Evolutionary conservation across 1,140 invertebrate genomes (phyloP), one percentile per base, ranked within the genome.

Genomic region (Drosophila arawakana): DNA sequence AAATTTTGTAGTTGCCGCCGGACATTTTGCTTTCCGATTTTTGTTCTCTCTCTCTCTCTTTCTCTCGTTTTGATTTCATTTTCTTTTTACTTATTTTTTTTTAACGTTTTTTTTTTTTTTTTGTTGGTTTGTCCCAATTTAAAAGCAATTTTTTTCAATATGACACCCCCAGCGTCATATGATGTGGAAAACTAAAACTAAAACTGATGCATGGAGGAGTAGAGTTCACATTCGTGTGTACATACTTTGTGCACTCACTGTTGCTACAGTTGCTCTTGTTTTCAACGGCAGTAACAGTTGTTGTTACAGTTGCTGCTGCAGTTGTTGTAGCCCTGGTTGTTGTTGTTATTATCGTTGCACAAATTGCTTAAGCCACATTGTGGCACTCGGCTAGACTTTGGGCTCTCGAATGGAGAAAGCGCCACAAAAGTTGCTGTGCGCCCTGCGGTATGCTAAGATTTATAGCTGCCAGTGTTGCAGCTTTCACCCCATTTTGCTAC

Each of bases 371-470:
- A 88, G 83, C 83, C 83, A 82, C 83, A 86, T 69, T 83, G 83
- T 88, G 80, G 73, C 69, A 73, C 65, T 76, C 21, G 66, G 50
- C 46, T 63, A 61, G 47, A 61, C 65, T 57, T 57, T 46, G 57
- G 39, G 37, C 15, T 41, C 25, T 13, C 47, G 30, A n/a, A 15
- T 49, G 50, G 49, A 37, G 58, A 35, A 57, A 63, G 58, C 52
- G 50, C 60, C 73, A 65, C 52, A 69, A 84, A 84, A 84, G 70
- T 81, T 85, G 59, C 73, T 71, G 58, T 78, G 73, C 70, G 83
- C 83, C 83, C 76, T 83, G 83, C 73, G 83, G 83, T 86, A 86
- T 88, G 83, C 80, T 82, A 88, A 88, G 83, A 86, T 86, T 86
- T 86, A 86, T 86, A 83, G 83, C 69, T 73, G 73, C 83, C 70